A percentile compares a stretch with the other conserved stretches of the same genome.
Conservation (phyloP, 2,888 invertebrate species). For the Xestia ashworthii region DNA sequence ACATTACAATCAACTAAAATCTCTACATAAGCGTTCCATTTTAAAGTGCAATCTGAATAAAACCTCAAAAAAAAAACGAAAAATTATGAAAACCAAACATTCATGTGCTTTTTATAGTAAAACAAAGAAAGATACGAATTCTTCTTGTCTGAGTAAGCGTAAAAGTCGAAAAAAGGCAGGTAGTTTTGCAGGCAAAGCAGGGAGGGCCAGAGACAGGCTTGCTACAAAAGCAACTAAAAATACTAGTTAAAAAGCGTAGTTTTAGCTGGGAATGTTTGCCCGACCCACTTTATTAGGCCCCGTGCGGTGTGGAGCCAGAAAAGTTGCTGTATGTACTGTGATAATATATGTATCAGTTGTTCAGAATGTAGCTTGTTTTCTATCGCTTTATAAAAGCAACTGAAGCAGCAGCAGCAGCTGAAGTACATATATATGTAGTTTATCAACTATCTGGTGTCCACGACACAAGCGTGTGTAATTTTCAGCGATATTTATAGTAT, state of each 20-base stretch:
- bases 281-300: conserved; percentile 88
- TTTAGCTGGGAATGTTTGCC: conserved; percentile 84
- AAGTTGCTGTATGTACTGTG: no score
- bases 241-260: conserved; percentile 87
- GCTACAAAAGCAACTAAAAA: conserved; percentile 85
- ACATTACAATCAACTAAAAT: background rate
- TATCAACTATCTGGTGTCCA: no score
- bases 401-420: no score
- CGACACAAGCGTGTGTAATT: no score
- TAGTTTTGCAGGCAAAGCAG: conserved; percentile 68
- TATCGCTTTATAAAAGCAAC: no score
- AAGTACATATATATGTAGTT: no score
- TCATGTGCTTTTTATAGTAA: conserved; percentile 59
- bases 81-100: conserved; percentile 48
- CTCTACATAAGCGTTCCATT: background rate
- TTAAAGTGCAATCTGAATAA: conserved; percentile 29
- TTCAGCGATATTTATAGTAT: no score
- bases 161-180: conserved; percentile 70
- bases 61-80: background rate
- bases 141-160: conserved; percentile 73
- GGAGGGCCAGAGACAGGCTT: conserved; percentile 75
- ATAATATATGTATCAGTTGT: background rate
- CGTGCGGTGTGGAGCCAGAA: conserved; percentile 72
- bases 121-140: conserved; percentile 70
- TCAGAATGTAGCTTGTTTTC: background rate